Evolutionary conservation across 2,797 vertebrate genomes (phyloP), one percentile per base, ranked within the genome.

Genomic region (Arnoldichthys spilopterus): DNA sequence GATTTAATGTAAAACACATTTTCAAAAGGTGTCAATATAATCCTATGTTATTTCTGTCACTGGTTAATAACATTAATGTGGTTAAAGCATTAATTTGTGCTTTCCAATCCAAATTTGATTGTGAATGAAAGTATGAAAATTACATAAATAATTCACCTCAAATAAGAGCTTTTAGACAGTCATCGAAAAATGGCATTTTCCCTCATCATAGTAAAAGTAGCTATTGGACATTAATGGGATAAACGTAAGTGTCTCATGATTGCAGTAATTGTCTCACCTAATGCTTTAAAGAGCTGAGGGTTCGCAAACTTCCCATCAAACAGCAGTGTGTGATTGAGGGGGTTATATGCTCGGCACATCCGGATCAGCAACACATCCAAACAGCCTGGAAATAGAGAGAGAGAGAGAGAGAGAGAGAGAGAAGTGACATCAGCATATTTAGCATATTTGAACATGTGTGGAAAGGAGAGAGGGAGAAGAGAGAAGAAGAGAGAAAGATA

Each of bases 301-400:
- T 93, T 87, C 0, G 94, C 94, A 0, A 95, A 96, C 85, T 97
- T 97, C 37, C 96, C 96, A 61, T 97, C 94, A 56, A 97, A 98
- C 78, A 97, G 92, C 76, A 98, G 2, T 0, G 95, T 97, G 85
- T 95, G 95, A 88, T 96, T 96, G 87, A 94, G 77, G 75, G 96
- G 95, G 91, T 98, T 97, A 82, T 95, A 98, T 0, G 93, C 95
- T 6, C 94, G 93, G 82, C 94, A 94, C 95, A 96, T 95, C 71
- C 96, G 94, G 80, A 98, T 95, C 80, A 98, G 92, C 37, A 98
- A 94, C 74, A 98, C 93, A 70, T 97, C 95, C 84, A 98, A 91
- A 85, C 96, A 97, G 77, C 96, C 96, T 97, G 54, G 64, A 54
- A 34, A 16, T 22, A 67, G 16, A 47, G n/a, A 43, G 1, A 45